Evolutionary conservation across 2,113 vertebrate species (phyloP).

Genomic region (Athene noctua): DNA sequence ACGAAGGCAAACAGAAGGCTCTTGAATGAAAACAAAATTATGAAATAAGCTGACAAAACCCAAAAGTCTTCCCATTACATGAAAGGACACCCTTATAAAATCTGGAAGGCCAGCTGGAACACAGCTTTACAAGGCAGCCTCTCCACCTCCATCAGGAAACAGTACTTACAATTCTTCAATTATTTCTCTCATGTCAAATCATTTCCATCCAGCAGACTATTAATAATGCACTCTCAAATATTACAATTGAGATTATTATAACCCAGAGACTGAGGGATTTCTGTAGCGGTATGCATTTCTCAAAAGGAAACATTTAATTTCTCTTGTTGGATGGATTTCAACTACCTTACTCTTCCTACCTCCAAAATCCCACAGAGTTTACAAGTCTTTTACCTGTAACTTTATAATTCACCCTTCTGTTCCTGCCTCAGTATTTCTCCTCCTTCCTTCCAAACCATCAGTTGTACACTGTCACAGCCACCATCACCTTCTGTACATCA

Average conservation of each 20-base stretch:
- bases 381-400: neutral
- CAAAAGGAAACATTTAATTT: neutral
- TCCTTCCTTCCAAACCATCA: neutral
- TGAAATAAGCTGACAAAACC: neutral
- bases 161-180: neutral
- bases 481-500: neutral
- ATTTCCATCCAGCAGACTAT: neutral
- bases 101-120: neutral
- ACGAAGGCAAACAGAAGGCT: neutral
- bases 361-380: neutral
- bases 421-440: neutral
- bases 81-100: neutral
- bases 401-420: neutral
- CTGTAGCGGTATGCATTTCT: neutral
- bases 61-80: neutral
- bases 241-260: neutral
- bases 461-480: neutral
- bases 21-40: conserved; percentile 3
- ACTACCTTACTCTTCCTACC: neutral
- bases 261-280: neutral
- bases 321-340: neutral
- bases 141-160: neutral
- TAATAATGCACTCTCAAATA: neutral
- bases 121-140: neutral
- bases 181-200: neutral